Conservation (phyloP, 2,797 vertebrate species). For the Silurus aristotelis region DNA sequence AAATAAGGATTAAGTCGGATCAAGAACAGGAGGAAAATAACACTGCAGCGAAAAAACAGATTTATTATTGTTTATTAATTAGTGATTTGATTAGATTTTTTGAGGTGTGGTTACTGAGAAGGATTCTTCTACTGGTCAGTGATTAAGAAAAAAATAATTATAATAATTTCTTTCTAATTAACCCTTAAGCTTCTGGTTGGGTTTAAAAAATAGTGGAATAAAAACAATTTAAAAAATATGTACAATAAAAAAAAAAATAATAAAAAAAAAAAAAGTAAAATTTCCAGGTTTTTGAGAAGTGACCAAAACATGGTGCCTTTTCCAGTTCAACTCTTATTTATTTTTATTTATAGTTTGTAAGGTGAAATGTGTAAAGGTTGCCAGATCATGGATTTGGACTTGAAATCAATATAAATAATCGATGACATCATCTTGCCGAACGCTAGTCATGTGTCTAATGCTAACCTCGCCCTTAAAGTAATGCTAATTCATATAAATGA, state of each 20-base stretch:
- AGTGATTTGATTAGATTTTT: neutral
- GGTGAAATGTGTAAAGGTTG: neutral
- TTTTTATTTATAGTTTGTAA: neutral
- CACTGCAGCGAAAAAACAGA: conserved; percentile 60
- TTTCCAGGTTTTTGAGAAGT: neutral
- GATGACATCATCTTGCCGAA: no score
- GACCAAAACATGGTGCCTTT: neutral
- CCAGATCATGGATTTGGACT: neutral
- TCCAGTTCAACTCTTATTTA: no score
- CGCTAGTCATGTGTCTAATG: neutral
- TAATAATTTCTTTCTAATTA: neutral
- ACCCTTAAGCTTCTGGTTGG: neutral
- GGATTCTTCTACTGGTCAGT: neutral
- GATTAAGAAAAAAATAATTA: no score
- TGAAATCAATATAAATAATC: no score
- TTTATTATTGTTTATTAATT: conserved; percentile 14
- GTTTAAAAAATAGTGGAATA: neutral
- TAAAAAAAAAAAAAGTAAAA: neutral
- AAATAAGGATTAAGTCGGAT: conserved; percentile 52
- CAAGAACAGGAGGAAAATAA: conserved; percentile 19
- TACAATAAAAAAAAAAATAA: neutral
- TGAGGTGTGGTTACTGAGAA: neutral
- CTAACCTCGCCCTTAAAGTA: neutral
- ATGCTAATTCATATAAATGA: neutral
- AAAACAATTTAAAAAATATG: neutral